These are phyloP conservation scores for Ochotona princeps DNA, from an alignment of 2,113 vertebrate species.

Conservation along the genomic window DNA sequence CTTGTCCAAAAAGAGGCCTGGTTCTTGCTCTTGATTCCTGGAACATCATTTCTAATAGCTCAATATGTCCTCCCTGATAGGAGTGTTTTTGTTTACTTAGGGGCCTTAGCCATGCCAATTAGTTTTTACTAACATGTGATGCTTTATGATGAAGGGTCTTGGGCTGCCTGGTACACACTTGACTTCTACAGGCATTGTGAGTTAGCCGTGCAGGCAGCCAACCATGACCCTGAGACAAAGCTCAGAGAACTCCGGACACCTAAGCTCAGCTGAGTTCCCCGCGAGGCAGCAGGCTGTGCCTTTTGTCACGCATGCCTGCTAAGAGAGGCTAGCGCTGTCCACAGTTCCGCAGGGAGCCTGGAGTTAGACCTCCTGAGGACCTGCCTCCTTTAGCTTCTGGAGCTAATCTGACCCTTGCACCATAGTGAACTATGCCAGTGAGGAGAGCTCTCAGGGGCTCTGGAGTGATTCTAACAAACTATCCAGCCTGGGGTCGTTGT, in stretches of 20 bases:
- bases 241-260: background rate
- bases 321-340: background rate
- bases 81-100: background rate
- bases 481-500: background rate
- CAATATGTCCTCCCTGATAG: background rate
- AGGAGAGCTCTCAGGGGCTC: background rate
- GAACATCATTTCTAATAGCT: background rate
- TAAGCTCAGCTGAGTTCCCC: background rate
- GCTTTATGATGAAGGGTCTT: background rate
- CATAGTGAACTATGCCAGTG: background rate
- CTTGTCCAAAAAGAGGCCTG: background rate
- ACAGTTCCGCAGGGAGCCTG: background rate
- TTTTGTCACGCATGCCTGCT: background rate
- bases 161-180: background rate
- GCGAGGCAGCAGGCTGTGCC: background rate
- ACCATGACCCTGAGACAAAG: background rate
- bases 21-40: background rate
- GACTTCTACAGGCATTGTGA: background rate
- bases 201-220: background rate
- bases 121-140: background rate
- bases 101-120: background rate
- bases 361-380: background rate
- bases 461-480: slow-evolving; percentile 16
- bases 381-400: background rate
- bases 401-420: background rate